Base-by-base conservation (phyloP, 2,888 invertebrate genomes). In the Nomada goodeniana region DNA sequence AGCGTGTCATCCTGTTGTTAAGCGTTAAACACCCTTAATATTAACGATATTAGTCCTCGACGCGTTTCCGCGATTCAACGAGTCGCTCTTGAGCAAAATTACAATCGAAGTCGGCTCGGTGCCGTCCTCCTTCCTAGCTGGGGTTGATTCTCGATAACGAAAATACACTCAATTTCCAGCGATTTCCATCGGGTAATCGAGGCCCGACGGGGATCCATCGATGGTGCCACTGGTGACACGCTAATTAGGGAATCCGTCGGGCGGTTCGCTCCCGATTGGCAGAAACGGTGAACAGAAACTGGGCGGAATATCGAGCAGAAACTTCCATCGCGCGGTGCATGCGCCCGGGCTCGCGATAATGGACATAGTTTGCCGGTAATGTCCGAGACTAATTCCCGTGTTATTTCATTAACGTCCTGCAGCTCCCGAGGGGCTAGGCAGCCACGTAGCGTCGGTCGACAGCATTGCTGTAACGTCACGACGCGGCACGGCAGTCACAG, bases 301-400 rank as follows among this genome's bases (percentile, higher is more conserved):
- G 20, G 20, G 23, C 63, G 63, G 80, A 67, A 69, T 76, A 82
- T 77, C 82, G 77, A 59, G 61, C 29, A 55, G 77, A 65, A 83
- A 82, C 63, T 87, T 84, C 68, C 70, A 59, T 50, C 55, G 61
- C 29, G 67, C 63, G 44, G 76, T 73, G 84, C 82, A 82, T 78
- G 69, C 70, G 68, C 78, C 80, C 85, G 81, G 87, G 85, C 88
- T 63, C 89, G 87, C 90, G 90, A 89, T 93, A 93, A 93, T 93
- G 93, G 92, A 93, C 93, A 93, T 93, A 93, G 93, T 93, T 93
- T 91, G 93, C 88, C 89, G 93, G 92, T 93, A 93, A 93, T 93
- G 93, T 93, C 93, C 93, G 93, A 93, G 93, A 93, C 93, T 93
- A 93, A 93, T 93, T 92, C 92, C 92, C 93, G 93, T 93, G 93